Evolutionary conservation across 2,113 vertebrate genomes (phyloP), one percentile per base, ranked within the genome.

Genomic region (Lamprotornis superbus): DNA sequence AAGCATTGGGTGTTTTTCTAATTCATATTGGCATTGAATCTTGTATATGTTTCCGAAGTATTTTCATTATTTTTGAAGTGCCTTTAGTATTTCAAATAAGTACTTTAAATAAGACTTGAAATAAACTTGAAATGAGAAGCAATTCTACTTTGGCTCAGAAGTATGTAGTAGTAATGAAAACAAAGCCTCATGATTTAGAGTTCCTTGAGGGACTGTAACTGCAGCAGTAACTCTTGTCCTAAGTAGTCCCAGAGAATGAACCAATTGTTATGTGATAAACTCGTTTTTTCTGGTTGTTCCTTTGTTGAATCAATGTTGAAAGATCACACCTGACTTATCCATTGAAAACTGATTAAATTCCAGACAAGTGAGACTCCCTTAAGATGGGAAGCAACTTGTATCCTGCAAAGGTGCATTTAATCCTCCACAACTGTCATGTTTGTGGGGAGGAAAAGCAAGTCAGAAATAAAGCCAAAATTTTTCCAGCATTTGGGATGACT

Each of bases 1-100:
- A 81, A 87, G 20, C 9, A 18, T 11, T 0, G 5, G 7, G 4
- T 1, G 0, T 1, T 40, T 35, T 88, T 85, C 27, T 5, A 12
- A 35, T 64, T 92, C 13, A 30, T 21, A 4, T 40, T 49, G 21
- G 44, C 40, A 44, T 33, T 57, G 22, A 40, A n/a, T 88, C 15
- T 70, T 61, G 2, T 61, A 1, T 90, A 15, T 63, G 5, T 75
- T 88, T 82, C 25, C 19, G 28, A 56, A 61, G 5, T n/a, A 15
- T 53, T 57, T 70, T 70, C 6, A 15, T 53, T 9, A 15, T 40
- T 71, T 94, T 70, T 75, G 16, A 75, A 50, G 52, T 67, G 42
- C 42, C 35, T 10, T 63, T 59, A 39, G 42, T 49, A 55, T 23
- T 52, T 52, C 27, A 52, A 17, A 52, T 30, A 52, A 52, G 27